Conservation (phyloP, 2,113 vertebrate species). For the Glaucomys volans region DNA sequence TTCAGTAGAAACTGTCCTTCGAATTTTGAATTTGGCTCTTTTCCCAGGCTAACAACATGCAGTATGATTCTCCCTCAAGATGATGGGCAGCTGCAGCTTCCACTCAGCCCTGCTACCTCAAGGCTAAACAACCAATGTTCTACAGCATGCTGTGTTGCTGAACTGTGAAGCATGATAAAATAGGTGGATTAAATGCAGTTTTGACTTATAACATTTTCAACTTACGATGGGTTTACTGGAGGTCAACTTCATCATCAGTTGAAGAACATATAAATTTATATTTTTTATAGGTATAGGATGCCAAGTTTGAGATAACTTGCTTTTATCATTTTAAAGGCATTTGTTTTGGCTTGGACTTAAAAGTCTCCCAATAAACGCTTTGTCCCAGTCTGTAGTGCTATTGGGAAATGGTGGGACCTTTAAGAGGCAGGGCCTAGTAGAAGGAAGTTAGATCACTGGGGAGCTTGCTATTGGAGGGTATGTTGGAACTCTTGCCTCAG, state of each 20-base stretch:
- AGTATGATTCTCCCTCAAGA: neutral
- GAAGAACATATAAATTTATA: neutral
- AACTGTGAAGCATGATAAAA: neutral
- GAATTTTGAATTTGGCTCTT: neutral
- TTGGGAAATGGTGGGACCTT: neutral
- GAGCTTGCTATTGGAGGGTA: neutral
- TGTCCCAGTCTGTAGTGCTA: neutral
- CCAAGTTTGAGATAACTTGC: neutral
- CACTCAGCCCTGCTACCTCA: neutral
- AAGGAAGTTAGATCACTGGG: neutral
- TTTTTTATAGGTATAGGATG: neutral
- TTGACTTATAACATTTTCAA: neutral
- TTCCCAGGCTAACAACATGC: neutral
- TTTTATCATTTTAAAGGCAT: conserved; percentile 31
- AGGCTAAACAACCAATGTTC: neutral
- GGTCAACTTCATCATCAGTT: neutral
- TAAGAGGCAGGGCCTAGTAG: neutral
- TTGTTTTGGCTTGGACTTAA: neutral
- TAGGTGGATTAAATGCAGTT: neutral
- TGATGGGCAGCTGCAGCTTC: neutral
- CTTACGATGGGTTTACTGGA: neutral
- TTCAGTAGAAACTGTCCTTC: neutral
- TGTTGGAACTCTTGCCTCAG: neutral
- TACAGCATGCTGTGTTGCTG: neutral
- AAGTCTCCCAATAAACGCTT: neutral